phyloP scores from a whole-genome alignment of 2,888 invertebrate genomes.

The Mythimna lalbum region DNA sequence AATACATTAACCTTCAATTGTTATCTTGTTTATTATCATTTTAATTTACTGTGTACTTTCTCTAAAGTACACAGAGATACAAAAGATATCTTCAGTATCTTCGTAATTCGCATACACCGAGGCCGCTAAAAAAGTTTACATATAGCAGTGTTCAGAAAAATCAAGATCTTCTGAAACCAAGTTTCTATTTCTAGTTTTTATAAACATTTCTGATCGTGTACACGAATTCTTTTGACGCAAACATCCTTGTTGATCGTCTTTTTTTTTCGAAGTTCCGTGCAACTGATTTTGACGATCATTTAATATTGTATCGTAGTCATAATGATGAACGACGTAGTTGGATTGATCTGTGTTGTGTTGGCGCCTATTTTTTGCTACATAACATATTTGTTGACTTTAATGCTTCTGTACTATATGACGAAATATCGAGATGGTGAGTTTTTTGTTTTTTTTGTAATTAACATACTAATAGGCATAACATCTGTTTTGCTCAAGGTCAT shows the following conservation, averaged over 20 bases:
- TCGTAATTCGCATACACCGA: slow-evolving; percentile 40
- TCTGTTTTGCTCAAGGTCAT: neutral
- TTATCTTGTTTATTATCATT: slow-evolving; percentile 40
- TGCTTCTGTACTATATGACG: slow-evolving; percentile 55
- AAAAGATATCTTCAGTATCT: slow-evolving; percentile 31
- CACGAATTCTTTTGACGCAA: too few species aligned
- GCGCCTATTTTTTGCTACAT: slow-evolving; percentile 72
- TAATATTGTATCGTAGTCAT: neutral
- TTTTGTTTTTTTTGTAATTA: neutral
- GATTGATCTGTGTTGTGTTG: slow-evolving; percentile 70
- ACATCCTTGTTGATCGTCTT: neutral
- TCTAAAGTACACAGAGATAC: slow-evolving; percentile 53
- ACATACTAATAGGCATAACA: neutral
- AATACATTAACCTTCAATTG: slow-evolving; percentile 43
- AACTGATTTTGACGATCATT: neutral
- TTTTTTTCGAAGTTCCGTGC: neutral
- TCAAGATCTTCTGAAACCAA: neutral
- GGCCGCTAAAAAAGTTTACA: neutral
- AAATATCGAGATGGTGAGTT: slow-evolving; percentile 65
- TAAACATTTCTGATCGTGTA: neutral
- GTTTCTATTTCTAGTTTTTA: neutral
- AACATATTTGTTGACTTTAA: slow-evolving; percentile 67
- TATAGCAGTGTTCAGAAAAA: neutral
- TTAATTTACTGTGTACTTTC: slow-evolving; percentile 50
- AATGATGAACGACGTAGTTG: slow-evolving; percentile 66